phyloP scores from a whole-genome alignment of 2,888 invertebrate species.

The Gibbula magus region DNA sequence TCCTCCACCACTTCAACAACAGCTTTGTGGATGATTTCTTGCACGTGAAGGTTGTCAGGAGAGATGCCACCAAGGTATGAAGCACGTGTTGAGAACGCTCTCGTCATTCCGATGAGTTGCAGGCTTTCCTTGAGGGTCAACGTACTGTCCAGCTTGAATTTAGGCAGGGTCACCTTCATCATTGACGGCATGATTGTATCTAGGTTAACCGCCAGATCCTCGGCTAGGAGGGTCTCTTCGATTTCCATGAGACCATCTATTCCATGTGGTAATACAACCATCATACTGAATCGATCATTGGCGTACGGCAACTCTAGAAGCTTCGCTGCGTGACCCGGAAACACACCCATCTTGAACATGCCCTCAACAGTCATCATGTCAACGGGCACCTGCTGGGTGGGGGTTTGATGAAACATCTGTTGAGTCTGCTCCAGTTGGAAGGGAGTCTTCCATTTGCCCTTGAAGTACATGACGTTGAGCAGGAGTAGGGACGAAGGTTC shows the following conservation, averaged over 20 bases:
- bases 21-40: constrained; percentile 62
- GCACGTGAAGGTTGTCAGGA: constrained; percentile 43
- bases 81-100: constrained; percentile 41
- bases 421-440: background rate
- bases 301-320: constrained; percentile 84
- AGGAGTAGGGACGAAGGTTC: constrained; percentile 68
- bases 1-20: constrained; percentile 62
- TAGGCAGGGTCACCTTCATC: constrained; percentile 45
- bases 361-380: constrained; percentile 83
- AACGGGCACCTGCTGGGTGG: constrained; percentile 52
- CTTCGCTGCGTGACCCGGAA: constrained; percentile 86
- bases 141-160: constrained; percentile 44
- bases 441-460: constrained; percentile 66
- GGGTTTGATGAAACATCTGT: constrained; percentile 79
- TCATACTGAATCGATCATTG: constrained; percentile 41
- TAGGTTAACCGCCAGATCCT: background rate
- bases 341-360: constrained; percentile 78
- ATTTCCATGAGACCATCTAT: constrained; percentile 32
- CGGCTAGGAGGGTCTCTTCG: constrained; percentile 21
- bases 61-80: constrained; percentile 59
- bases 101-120: constrained; percentile 44
- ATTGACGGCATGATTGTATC: background rate
- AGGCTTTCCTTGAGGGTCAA: constrained; percentile 40
- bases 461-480: constrained; percentile 76
- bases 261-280: constrained; percentile 46